phyloP scores from a whole-genome alignment of 2,888 invertebrate genomes.

The Caenorhabditis uteleia region DNA sequence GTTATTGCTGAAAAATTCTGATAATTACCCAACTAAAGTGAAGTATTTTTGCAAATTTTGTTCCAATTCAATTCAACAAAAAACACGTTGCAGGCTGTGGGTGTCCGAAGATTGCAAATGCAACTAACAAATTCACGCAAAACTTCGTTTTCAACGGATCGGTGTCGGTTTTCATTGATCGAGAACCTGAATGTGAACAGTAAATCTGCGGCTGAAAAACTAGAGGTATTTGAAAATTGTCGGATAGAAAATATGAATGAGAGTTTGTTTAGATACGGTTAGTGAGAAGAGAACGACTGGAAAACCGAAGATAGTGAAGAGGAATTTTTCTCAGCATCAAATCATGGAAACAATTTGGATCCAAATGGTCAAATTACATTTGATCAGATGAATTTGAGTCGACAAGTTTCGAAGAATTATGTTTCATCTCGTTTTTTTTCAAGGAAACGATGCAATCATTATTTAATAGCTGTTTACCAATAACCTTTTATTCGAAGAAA shows the following conservation, averaged over 20 bases:
- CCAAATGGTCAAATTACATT: constrained; percentile 60
- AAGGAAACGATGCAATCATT: too few species aligned
- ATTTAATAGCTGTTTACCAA: too few species aligned
- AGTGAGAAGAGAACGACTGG: constrained; percentile 50
- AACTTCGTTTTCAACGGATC: constrained; percentile 51
- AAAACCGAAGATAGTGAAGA: constrained; percentile 32
- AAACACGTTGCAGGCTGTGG: too few species aligned
- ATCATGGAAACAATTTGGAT: constrained; percentile 40
- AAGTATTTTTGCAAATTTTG: too few species aligned
- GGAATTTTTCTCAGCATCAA: constrained; percentile 44
- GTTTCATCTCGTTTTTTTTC: too few species aligned
- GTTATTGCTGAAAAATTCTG: too few species aligned
- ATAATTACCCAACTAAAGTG: too few species aligned
- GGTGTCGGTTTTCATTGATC: constrained; percentile 20
- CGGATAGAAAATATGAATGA: not conserved
- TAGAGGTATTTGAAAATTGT: too few species aligned
- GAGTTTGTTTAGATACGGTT: constrained; percentile 42
- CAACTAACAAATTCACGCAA: constrained; percentile 51
- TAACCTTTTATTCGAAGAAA: too few species aligned
- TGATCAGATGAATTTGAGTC: constrained; percentile 93
- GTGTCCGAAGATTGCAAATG: constrained; percentile 55
- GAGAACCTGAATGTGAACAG: constrained; percentile 49
- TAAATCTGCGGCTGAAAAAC: constrained; percentile 52
- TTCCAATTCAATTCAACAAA: too few species aligned
- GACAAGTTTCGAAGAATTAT: constrained; percentile 86